A percentile compares a stretch with the other conserved stretches of the same genome.
phyloP scores from a whole-genome alignment of 2,888 invertebrate species.

The Protodeltote pygarga region DNA sequence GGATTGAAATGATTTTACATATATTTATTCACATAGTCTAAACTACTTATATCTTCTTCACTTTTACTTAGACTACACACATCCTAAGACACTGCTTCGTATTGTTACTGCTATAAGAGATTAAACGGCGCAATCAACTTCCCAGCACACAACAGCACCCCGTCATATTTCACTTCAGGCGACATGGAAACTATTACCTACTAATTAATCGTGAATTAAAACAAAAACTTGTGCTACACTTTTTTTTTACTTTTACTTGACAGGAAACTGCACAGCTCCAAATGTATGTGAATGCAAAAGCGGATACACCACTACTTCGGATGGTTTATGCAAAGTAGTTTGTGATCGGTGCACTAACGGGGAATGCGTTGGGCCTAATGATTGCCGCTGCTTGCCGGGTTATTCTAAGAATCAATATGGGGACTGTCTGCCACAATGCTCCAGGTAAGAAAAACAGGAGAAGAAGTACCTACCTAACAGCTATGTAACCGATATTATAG shows the following conservation, averaged over 20 bases:
- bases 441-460: no score
- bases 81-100: no score
- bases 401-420: constrained; percentile 55
- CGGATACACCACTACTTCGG: constrained; percentile 75
- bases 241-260: neutral
- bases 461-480: no score
- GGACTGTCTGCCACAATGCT: constrained; percentile 67
- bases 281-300: constrained; percentile 87
- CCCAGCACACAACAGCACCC: no score
- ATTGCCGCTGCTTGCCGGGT: constrained; percentile 81
- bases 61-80: no score
- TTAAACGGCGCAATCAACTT: no score
- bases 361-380: constrained; percentile 80
- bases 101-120: no score
- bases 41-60: no score
- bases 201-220: neutral
- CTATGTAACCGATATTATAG: no score
- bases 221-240: neutral
- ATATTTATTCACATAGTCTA: no score
- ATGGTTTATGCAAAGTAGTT: constrained; percentile 73
- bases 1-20: no score
- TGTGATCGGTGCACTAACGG: constrained; percentile 48
- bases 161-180: no score
- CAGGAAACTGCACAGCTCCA: constrained; percentile 83
- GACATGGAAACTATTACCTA: neutral